Base-by-base conservation (phyloP, 2,888 invertebrate genomes). In the Drosophila tanythrix region DNA sequence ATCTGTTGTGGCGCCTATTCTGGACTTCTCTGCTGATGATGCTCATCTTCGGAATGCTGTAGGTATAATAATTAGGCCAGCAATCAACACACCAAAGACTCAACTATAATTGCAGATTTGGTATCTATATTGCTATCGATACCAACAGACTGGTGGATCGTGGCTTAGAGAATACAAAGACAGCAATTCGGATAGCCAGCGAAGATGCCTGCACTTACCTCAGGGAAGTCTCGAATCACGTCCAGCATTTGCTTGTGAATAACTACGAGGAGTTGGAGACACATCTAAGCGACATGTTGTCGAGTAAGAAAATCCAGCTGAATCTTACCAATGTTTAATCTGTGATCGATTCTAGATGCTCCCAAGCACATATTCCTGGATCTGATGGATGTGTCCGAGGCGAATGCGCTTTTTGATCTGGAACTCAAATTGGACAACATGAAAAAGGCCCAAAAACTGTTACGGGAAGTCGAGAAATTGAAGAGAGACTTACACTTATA, bases 91-190 rank as follows among this genome's bases (percentile, higher is more conserved):
- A 15, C n/a, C 43, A n/a, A 31, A 51, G 38, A 11, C 7, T 25
- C 13, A 6, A 15, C 8, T 48, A 8, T 2, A 7, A 6, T 74
- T 35, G 11, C 53, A 98, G 98, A 89, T 97, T 98, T 93, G 98
- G 98, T 68, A 96, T 98, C 74, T 97, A 98, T 57, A 97, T 98
- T 92, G 96, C 97, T 53, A 98, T 98, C 93, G 97, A 97, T 61
- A 97, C 97, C 62, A 98, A 98, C 93, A 96, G 96, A 89, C 96
- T 97, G 90, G 94, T 97, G 94, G 96, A 97, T 90, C 94, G 94
- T 58, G 97, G 97, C 58, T 94, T 95, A 36, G 94, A 95, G 58
- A 95, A 95, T n/a, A 93, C 96, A 63, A 95, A 96, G 1, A 91
- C 83, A 13, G 94, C 95, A 46, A 92, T 96, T 76, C 94, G 95